Evolutionary conservation across 2,797 vertebrate genomes (phyloP).

Genomic region (Cynodonichthys magdalenae): DNA sequence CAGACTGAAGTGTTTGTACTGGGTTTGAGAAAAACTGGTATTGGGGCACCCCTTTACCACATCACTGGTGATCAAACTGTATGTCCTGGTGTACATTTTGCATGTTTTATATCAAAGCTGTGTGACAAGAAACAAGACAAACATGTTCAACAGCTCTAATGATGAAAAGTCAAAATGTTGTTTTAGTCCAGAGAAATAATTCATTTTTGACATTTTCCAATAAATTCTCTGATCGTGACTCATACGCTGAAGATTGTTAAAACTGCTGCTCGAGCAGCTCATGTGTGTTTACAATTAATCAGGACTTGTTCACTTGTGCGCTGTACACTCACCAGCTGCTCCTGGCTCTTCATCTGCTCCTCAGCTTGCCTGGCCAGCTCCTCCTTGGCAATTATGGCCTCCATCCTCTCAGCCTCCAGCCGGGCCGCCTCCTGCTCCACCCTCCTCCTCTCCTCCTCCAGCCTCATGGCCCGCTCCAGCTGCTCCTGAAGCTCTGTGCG

Average conservation of each 20-base stretch:
- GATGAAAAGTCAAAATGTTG: too few relatives aligned
- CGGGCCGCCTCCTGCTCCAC: constrained; percentile 91
- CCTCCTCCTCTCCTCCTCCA: constrained; percentile 91
- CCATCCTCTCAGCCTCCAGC: constrained; percentile 91
- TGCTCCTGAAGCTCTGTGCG: constrained; percentile 91
- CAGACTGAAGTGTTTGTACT: too few relatives aligned
- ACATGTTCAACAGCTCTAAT: too few relatives aligned
- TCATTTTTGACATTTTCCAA: neutral
- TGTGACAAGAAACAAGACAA: too few relatives aligned
- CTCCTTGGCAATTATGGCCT: constrained; percentile 92
- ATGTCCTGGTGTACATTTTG: too few relatives aligned
- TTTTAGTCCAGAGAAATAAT: too few relatives aligned
- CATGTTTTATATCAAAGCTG: too few relatives aligned
- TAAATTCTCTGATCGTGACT: constrained; percentile 15
- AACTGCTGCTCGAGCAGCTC: constrained; percentile 4
- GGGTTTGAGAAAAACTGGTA: too few relatives aligned
- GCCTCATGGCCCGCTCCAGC: constrained; percentile 86
- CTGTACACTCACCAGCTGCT: constrained; percentile 89
- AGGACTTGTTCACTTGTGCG: constrained; percentile 41
- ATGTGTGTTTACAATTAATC: constrained; percentile 31
- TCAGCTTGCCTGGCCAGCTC: constrained; percentile 90
- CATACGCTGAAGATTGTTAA: neutral
- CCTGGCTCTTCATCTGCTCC: constrained; percentile 94
- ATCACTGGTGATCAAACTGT: too few relatives aligned
- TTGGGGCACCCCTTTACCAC: too few relatives aligned